Evolutionary conservation across 35 echinoderm and acorn worm species (phyloP).

Genomic region (Patiria miniata): DNA sequence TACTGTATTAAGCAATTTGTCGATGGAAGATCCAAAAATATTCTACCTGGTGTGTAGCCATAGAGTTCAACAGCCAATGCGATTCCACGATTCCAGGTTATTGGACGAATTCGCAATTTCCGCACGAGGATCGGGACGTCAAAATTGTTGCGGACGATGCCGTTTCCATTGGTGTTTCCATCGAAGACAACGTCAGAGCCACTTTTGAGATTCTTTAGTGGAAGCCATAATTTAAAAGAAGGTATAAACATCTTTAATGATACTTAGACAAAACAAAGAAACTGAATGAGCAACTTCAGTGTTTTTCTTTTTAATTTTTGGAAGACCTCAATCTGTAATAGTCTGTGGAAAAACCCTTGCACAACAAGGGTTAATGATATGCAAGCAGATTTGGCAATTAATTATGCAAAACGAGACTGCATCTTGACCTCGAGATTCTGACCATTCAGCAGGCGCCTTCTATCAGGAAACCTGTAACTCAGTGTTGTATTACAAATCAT

Average conservation of each 20-base stretch:
- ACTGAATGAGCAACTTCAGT: neutral
- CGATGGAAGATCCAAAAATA: no score
- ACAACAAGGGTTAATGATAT: no score
- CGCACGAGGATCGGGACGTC: slow-evolving; percentile 27
- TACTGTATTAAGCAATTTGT: no score
- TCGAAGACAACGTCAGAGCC: neutral
- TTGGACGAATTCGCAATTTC: slow-evolving; percentile 11
- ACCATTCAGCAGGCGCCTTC: no score
- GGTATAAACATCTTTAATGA: neutral
- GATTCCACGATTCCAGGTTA: neutral
- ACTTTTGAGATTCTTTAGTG: neutral
- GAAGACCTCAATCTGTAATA: no score
- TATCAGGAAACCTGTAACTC: no score
- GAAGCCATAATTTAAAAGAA: neutral
- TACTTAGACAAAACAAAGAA: neutral
- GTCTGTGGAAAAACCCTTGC: no score
- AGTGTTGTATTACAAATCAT: no score
- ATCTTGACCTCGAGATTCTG: no score
- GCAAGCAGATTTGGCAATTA: no score
- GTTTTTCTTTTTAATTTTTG: neutral
- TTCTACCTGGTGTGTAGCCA: slow-evolving; percentile 48
- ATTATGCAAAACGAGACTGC: no score
- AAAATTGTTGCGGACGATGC: slow-evolving; percentile 47
- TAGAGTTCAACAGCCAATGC: slow-evolving; percentile 40
- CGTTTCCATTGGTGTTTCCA: slow-evolving; percentile 41